A percentile compares a stretch with the other conserved stretches of the same genome.
phyloP scores from a whole-genome alignment of 2,113 vertebrate species.

The Egretta garzetta region DNA sequence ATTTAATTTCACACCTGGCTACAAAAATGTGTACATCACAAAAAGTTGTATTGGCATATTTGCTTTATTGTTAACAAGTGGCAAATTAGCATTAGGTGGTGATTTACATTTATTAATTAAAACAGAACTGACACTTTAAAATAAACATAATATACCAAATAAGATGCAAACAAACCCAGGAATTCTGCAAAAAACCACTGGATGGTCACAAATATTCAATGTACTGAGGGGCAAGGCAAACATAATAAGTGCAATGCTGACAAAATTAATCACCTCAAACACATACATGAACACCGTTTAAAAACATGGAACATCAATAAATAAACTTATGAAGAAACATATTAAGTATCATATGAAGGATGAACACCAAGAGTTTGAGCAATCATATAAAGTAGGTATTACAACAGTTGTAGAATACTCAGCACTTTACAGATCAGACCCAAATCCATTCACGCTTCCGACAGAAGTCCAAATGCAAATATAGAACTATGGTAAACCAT shows the following conservation, averaged over 20 bases:
- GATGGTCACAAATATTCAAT: background rate
- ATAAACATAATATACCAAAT: background rate
- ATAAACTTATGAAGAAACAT: background rate
- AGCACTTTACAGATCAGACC: background rate
- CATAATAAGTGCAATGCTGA: conserved; percentile 5
- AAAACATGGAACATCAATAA: background rate
- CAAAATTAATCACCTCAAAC: background rate
- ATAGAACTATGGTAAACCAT: background rate
- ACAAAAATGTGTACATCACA: background rate
- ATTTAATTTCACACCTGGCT: background rate
- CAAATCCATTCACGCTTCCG: background rate
- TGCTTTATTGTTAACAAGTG: conserved; percentile 54
- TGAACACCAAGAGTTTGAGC: background rate
- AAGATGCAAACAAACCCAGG: background rate
- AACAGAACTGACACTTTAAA: conserved; percentile 8
- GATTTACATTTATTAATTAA: conserved; percentile 28
- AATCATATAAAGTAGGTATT: background rate
- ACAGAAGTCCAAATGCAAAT: background rate
- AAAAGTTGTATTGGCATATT: background rate
- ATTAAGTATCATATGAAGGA: background rate
- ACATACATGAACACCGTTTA: background rate
- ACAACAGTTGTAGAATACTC: background rate
- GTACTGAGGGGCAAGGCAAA: background rate
- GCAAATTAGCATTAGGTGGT: background rate
- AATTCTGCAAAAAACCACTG: background rate